These are phyloP conservation scores for Heliconius charithonia DNA, from an alignment of 2,888 invertebrate species.

Conservation along the genomic window DNA sequence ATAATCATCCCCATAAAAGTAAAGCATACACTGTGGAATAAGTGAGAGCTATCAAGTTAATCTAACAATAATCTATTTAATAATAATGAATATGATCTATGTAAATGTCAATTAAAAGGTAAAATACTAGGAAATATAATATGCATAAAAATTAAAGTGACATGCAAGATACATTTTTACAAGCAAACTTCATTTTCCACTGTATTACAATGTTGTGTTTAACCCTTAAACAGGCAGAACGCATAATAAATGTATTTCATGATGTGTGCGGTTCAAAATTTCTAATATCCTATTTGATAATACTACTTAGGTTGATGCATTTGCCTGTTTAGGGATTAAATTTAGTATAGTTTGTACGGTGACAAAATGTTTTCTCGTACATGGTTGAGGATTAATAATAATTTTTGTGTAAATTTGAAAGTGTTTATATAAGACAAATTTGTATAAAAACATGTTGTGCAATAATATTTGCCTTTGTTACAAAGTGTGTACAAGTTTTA, in stretches of 20 bases:
- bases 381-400: neutral
- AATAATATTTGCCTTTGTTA: neutral
- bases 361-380: neutral
- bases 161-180: neutral
- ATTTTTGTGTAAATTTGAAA: neutral
- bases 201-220: neutral
- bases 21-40: slow-evolving; percentile 28
- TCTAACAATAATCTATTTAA: slow-evolving; percentile 24
- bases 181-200: slow-evolving; percentile 11
- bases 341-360: neutral
- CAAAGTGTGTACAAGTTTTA: slow-evolving; percentile 3
- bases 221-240: neutral
- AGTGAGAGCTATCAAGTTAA: slow-evolving; percentile 8
- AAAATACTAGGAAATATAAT: slow-evolving; percentile 11
- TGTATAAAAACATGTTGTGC: slow-evolving; percentile 13
- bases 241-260: neutral
- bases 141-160: slow-evolving; percentile 10
- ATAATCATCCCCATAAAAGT: slow-evolving; percentile 18
- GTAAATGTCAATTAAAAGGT: slow-evolving; percentile 21
- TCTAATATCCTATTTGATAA: neutral
- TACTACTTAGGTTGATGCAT: neutral
- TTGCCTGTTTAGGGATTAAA: neutral
- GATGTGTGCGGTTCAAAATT: neutral
- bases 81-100: slow-evolving; percentile 16
- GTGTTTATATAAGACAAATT: slow-evolving; percentile 1